Base-by-base conservation (phyloP, 1,140 invertebrate species). In the Maconellicoccus hirsutus region DNA sequence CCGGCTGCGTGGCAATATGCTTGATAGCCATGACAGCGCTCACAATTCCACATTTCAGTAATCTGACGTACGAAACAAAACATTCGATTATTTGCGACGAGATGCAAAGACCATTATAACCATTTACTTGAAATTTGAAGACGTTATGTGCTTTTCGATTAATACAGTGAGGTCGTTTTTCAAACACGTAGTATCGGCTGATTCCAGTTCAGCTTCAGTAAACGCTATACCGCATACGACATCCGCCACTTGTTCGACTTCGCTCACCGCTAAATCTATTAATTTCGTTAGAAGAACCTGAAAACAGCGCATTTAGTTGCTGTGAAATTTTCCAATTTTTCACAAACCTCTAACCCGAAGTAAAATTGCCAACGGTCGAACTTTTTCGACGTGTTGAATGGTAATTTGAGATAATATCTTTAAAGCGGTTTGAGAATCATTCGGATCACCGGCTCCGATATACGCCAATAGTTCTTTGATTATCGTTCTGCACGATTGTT, bases 111-210 rank as follows among this genome's bases (percentile, higher is more conserved):
- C 72, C 42, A 73, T 8, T 26, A 59, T 23, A 21, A 10, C 0
- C 72, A 77, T 76, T 77, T 77, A 82, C 81, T 77, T 69, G 22
- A 77, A 76, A 59, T 82, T 80, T 7, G 79, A 77, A 75, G 81
- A 83, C 7, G 81, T 81, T n/a, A 87, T 77, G 74, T 86, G 83
- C 73, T 88, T 88, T 52, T 84, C 82, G 0, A 87, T 77, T 1
- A 86, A 71, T 78, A 86, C 86, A 73, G 81, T 81, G 33, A 87
- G 80, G 74, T 86, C 84, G 75, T 86, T 83, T 70, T 82, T 80
- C n/a, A 86, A 76, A 8, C 79, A 77, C 22, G 80, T 76, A 63
- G 71, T 74, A 66, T 76, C 73, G 23, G 70, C 63, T 19, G 78
- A 79, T 69, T 80, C 75, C 12, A 80, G 77, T 75, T 75, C 78